Conservation (phyloP, 2,888 invertebrate species). For the Trissolcus japonicus region DNA sequence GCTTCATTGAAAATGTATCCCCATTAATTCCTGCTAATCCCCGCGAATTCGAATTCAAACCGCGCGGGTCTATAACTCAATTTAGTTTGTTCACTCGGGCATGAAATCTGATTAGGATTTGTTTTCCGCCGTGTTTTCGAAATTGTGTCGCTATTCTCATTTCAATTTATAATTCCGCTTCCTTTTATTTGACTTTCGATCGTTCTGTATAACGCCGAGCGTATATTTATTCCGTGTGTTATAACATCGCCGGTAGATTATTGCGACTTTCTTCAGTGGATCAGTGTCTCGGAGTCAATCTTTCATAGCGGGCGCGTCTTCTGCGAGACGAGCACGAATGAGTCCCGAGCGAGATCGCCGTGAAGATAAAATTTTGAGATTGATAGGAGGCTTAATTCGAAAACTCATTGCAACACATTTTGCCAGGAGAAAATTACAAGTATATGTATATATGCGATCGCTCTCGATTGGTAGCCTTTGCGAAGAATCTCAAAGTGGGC, state of each 20-base stretch:
- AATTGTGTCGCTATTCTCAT: conserved; percentile 16
- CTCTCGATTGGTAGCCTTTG: conserved; percentile 51
- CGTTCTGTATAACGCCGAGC: not conserved
- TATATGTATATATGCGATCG: conserved; percentile 31
- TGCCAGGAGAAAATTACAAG: conserved; percentile 60
- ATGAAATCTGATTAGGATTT: conserved; percentile 40
- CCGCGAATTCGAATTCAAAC: conserved; percentile 13
- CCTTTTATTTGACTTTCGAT: conserved; percentile 30
- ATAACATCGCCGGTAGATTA: conserved; percentile 6
- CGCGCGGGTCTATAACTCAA: conserved; percentile 17
- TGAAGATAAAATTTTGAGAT: conserved; percentile 27
- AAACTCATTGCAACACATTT: conserved; percentile 34
- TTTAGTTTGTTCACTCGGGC: conserved; percentile 35
- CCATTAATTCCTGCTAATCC: too few relatives aligned
- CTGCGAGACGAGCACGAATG: too few relatives aligned
- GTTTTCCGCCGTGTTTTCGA: conserved; percentile 17
- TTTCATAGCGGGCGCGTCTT: conserved; percentile 14
- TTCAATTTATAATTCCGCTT: conserved; percentile 20
- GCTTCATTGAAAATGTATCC: not conserved
- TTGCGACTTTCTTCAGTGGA: conserved; percentile 3
- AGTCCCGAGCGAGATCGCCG: conserved; percentile 10
- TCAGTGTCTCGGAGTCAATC: conserved; percentile 3
- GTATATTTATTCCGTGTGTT: not conserved
- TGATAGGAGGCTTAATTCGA: conserved; percentile 32
- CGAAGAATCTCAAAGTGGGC: conserved; percentile 47